Evolutionary conservation across 64 coral and sea anemone genomes (phyloP).

Genomic region (Montipora capricornis): DNA sequence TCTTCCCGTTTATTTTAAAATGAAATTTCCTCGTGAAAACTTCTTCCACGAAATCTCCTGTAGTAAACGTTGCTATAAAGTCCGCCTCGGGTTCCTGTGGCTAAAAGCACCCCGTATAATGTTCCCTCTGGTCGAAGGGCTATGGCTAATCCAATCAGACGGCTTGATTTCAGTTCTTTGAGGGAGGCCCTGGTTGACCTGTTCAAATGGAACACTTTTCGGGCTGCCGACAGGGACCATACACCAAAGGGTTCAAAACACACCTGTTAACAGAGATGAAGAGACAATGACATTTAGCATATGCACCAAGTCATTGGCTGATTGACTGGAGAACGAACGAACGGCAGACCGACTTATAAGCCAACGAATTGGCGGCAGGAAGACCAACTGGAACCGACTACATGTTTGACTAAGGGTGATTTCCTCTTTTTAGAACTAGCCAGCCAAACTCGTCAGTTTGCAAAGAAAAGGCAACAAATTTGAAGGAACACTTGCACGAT

Average conservation of each 20-base stretch:
- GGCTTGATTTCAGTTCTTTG: constrained; percentile 56
- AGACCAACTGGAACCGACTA: too few species aligned
- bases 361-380: neutral
- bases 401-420: too few species aligned
- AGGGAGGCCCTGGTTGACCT: constrained; percentile 85
- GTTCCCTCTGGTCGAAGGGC: constrained; percentile 47
- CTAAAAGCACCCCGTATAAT: constrained; percentile 57
- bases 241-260: constrained; percentile 89
- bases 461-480: too few species aligned
- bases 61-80: constrained; percentile 72
- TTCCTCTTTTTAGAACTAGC: too few species aligned
- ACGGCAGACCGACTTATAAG: too few species aligned
- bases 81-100: constrained; percentile 62
- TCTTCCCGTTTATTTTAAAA: neutral
- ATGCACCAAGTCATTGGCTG: neutral
- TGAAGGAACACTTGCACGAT: too few species aligned
- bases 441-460: too few species aligned
- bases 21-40: constrained; percentile 67
- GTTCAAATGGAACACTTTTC: constrained; percentile 87
- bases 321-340: neutral
- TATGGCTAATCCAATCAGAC: constrained; percentile 61
- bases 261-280: constrained; percentile 36
- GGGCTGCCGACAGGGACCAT: constrained; percentile 77
- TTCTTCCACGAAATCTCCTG: constrained; percentile 68
- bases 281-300: neutral